phyloP scores from a whole-genome alignment of 2,888 invertebrate genomes.

The Drosophila pegasa region DNA sequence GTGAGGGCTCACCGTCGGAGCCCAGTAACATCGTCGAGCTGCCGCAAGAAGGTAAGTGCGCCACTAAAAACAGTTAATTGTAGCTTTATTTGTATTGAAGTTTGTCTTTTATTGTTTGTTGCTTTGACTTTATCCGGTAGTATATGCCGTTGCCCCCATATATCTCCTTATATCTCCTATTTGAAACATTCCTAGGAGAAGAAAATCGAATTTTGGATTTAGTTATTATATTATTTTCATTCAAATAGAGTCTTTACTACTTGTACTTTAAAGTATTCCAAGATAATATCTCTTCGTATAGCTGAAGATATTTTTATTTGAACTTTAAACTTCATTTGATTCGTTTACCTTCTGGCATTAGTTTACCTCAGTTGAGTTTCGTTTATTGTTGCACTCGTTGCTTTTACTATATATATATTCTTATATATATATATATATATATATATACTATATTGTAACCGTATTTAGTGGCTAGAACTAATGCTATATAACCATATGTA shows the following conservation, averaged over 20 bases:
- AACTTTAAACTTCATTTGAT: not conserved
- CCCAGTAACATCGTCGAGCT: slow-evolving; percentile 95
- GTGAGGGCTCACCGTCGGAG: slow-evolving; percentile 96
- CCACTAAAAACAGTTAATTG: not conserved
- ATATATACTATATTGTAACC: slow-evolving; percentile 7
- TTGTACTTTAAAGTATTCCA: not conserved
- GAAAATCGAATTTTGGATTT: too few species aligned
- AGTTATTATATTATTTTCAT: not conserved
- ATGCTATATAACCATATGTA: slow-evolving; percentile 63
- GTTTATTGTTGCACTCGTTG: slow-evolving; percentile 1
- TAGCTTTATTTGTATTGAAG: not conserved
- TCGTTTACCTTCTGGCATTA: not conserved
- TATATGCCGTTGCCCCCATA: too few species aligned
- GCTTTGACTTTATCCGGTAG: not conserved
- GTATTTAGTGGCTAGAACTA: slow-evolving; percentile 51
- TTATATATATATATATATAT: not conserved
- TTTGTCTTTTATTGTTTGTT: not conserved
- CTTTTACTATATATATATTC: not conserved
- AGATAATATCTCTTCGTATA: not conserved
- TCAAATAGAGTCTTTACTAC: not conserved
- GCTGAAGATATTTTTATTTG: not conserved
- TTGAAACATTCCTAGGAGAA: too few species aligned
- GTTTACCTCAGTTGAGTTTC: not conserved
- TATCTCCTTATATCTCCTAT: too few species aligned
- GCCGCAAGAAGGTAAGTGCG: slow-evolving; percentile 96